A percentile compares a stretch with the other conserved stretches of the same genome.
Evolutionary conservation across 2,888 invertebrate genomes (phyloP).

Genomic region (Elaeidobius kamerunicus): DNA sequence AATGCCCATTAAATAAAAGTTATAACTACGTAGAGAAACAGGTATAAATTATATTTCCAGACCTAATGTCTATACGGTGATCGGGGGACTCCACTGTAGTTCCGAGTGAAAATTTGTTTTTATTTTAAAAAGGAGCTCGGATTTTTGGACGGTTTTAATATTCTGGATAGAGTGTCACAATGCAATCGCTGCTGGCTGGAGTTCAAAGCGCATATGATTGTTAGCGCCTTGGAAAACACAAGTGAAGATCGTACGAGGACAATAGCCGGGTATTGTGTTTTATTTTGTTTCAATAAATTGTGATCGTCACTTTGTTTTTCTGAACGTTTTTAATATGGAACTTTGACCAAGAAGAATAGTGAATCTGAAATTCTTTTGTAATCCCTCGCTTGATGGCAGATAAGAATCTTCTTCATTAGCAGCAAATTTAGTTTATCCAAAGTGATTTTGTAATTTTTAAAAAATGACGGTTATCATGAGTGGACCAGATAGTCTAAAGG

Average conservation of each 20-base stretch:
- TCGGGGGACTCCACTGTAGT: slow-evolving; percentile 15
- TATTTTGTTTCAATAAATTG: slow-evolving; percentile 10
- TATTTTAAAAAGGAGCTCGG: slow-evolving; percentile 16
- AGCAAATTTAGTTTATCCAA: neutral
- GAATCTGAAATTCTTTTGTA: neutral
- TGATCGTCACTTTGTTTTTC: neutral
- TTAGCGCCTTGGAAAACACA: slow-evolving; percentile 7
- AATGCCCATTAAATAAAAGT: neutral
- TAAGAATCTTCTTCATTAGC: neutral
- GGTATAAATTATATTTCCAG: slow-evolving; percentile 9
- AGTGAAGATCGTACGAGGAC: slow-evolving; percentile 1
- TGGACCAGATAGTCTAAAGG: slow-evolving; percentile 22
- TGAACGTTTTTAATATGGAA: neutral
- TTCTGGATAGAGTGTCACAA: slow-evolving; percentile 19
- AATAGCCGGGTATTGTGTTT: slow-evolving; percentile 6
- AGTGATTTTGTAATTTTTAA: neutral
- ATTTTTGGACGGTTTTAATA: slow-evolving; percentile 14
- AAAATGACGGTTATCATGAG: slow-evolving; percentile 27
- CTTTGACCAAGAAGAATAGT: neutral
- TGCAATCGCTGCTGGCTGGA: slow-evolving; percentile 6
- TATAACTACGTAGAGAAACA: neutral
- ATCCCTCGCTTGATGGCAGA: neutral
- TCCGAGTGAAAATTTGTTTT: slow-evolving; percentile 23
- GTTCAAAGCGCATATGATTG: slow-evolving; percentile 3
- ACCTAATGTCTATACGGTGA: slow-evolving; percentile 19